Evolutionary conservation across 2,888 invertebrate genomes (phyloP).

Genomic region (Trichogramma evanescens): DNA sequence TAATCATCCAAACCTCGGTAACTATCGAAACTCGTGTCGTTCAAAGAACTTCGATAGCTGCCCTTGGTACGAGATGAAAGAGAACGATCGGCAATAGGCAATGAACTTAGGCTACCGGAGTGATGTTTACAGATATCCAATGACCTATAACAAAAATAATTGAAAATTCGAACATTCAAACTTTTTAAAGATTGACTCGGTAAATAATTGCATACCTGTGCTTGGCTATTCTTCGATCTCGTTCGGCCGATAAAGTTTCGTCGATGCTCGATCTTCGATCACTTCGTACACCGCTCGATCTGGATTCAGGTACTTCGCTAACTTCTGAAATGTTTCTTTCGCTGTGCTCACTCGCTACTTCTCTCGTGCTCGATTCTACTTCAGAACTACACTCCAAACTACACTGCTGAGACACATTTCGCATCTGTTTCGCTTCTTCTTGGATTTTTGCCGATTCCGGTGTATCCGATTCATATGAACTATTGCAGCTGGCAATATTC

Average conservation of each 20-base stretch:
- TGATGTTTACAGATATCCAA: slow-evolving; percentile 29
- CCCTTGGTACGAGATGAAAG: slow-evolving; percentile 26
- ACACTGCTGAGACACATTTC: slow-evolving; percentile 65
- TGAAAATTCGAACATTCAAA: neutral
- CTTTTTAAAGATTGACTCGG: neutral
- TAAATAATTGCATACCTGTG: slow-evolving; percentile 8
- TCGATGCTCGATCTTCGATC: slow-evolving; percentile 27
- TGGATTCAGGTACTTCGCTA: slow-evolving; percentile 30
- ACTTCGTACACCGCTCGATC: slow-evolving; percentile 19
- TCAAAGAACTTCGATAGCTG: slow-evolving; percentile 37
- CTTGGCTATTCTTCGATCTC: slow-evolving; percentile 7
- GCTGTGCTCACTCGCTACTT: slow-evolving; percentile 40
- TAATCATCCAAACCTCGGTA: slow-evolving; percentile 20
- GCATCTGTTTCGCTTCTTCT: slow-evolving; percentile 47
- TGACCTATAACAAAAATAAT: slow-evolving; percentile 8
- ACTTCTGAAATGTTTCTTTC: slow-evolving; percentile 42
- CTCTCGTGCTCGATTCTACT: slow-evolving; percentile 35
- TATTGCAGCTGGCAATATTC: slow-evolving; percentile 22
- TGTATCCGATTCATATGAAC: slow-evolving; percentile 36
- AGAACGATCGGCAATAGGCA: slow-evolving; percentile 27
- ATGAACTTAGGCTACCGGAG: slow-evolving; percentile 37
- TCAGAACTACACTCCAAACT: slow-evolving; percentile 64
- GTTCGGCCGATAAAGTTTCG: slow-evolving; percentile 24
- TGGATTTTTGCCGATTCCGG: slow-evolving; percentile 34
- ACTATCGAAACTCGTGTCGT: slow-evolving; percentile 35